Base-by-base conservation (phyloP, 1,140 invertebrate species). In the Bombus vancouverensis region DNA sequence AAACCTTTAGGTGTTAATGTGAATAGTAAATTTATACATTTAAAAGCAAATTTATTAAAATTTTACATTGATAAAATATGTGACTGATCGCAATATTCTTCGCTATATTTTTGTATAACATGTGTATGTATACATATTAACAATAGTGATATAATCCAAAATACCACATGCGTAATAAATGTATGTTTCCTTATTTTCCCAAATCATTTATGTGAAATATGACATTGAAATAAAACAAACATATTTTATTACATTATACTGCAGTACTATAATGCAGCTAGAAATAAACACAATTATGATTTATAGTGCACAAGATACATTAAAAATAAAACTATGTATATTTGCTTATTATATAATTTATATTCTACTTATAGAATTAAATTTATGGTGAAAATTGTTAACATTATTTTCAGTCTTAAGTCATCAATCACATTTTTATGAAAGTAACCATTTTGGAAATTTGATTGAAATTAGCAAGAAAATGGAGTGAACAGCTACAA, bases 241-340 rank as follows among this genome's bases (percentile, higher is more conserved):
- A 72, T 84, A 80, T 84, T 79, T 89, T 89, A 75, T 65, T 89
- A 88, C n/a, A 57, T 32, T 53, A 66, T 78, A 32, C 15, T 62
- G 44, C 53, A 77, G 22, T 37, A 53, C n/a, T 34, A 78, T 28
- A 39, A 59, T 79, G 65, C 15, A 73, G 37, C 12, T 34, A 47
- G 22, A 44, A 18, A 59, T 72, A 65, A n/a, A 57, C 66, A 10
- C 3, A 6, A 59, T 28, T 74, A 66, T 47, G 5, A 76, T 80
- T 44, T 15, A 32, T 15, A 82, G 6, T 82, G 42, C n/a, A 75
- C 25, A 82, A 83, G 44, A 57, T 37, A 80, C 70, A 75, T 53
- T 47, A 65, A 81, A 42, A 65, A 37, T 53, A 44, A 86, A 62
- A 57, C 37, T 70, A 74, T 82, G 28, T 59, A 71, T 70, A 72